Percentiles rank a stretch among this genome's conserved stretches.
These are phyloP conservation scores for Eledone cirrhosa DNA, from an alignment of 2,888 invertebrate species.

Conservation along the genomic window DNA sequence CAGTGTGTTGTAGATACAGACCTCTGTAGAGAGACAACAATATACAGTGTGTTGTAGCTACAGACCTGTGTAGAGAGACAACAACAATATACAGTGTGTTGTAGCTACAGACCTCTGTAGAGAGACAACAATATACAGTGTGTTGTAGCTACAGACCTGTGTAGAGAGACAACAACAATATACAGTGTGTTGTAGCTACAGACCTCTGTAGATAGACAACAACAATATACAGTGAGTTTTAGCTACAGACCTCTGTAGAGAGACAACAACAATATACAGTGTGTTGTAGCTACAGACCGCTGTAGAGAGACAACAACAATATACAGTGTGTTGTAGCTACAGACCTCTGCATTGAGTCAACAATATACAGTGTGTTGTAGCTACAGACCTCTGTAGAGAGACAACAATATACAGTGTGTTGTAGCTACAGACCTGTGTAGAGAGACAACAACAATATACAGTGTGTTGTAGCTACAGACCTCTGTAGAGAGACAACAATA, in stretches of 20 bases:
- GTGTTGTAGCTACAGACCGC: constrained; percentile 53
- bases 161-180: constrained; percentile 32
- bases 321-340: no score
- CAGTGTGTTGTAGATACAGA: no score
- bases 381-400: constrained; percentile 48
- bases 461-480: no score
- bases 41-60: no score
- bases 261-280: no score
- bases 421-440: constrained; percentile 51
- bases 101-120: constrained; percentile 52
- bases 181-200: no score
- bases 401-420: no score
- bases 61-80: constrained; percentile 44
- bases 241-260: constrained; percentile 51
- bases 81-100: no score
- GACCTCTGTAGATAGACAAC: constrained; percentile 42
- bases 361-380: no score
- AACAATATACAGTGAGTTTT: no score
- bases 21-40: constrained; percentile 42
- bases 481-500: constrained; percentile 38
- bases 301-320: constrained; percentile 36
- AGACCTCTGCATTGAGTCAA: constrained; percentile 43
- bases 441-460: no score
- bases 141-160: constrained; percentile 54
- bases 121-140: no score